Base-by-base conservation (phyloP, 2,888 invertebrate species). In the Trachelus tabidus region DNA sequence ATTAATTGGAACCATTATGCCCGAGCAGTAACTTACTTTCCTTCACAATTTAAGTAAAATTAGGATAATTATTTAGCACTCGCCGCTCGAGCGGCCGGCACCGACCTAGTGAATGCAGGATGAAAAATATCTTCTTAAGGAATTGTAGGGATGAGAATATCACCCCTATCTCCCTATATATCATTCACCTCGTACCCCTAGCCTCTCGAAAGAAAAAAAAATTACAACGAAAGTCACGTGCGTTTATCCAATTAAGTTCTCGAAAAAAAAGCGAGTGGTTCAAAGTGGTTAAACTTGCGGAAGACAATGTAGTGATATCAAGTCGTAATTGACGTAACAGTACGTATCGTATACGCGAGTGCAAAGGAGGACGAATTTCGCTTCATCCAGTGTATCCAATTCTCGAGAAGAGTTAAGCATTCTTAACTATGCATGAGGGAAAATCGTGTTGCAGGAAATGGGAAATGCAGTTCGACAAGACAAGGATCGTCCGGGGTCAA, bases 1-100 rank as follows among this genome's bases (percentile, higher is more conserved):
- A 87, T 88, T 86, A 85, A 83, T 79, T 81, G 31, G 78, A 79
- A 79, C 80, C 82, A 83, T 82, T 80, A 83, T 78, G 75, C 79
- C 75, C 34, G 12, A 68, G 71, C 69, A 33, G 80, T 80, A 81
- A 83, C 82, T 83, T 80, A 83, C 79, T 76, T 75, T 77, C 71
- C 75, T 77, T 31, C 68, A 77, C 73, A 73, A 77, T 81, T 79
- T 75, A 78, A 77, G 76, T 68, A 68, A 71, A 82, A 79, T 81
- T 78, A 78, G 82, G 69, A 78, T 77, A 81, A 82, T 81, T 79
- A 80, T 79, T 79, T 76, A 76, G 77, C 74, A 34, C 23, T 31
- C 31, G 71, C 71, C 71, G 71, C 71, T 31, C 31, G 71, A 31
- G 33, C 71, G 71, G 1, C 33, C 71, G 71, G 56, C 56, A 56